phyloP scores from a whole-genome alignment of 2,888 invertebrate genomes.

The Rhingia campestris region DNA sequence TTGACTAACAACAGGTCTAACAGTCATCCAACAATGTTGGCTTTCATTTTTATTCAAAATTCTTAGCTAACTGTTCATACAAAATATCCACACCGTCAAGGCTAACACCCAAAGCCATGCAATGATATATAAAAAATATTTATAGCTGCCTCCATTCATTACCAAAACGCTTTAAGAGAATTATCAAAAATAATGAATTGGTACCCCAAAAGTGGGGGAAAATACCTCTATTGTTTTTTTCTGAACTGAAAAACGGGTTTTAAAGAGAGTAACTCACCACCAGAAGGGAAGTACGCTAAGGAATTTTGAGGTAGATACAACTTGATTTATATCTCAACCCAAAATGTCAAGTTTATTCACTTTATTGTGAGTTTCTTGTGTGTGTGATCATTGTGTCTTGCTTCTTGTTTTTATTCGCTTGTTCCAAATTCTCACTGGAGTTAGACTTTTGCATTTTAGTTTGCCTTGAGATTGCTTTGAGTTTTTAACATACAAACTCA shows the following conservation, averaged over 20 bases:
- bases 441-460: conserved; percentile 14
- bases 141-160: too few species aligned
- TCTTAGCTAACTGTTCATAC: too few species aligned
- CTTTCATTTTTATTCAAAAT: neutral
- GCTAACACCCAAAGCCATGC: too few species aligned
- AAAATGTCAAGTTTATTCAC: conserved; percentile 74
- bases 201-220: too few species aligned
- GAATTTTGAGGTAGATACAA: conserved; percentile 66
- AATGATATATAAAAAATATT: too few species aligned
- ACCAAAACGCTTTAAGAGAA: too few species aligned
- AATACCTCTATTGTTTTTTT: too few species aligned
- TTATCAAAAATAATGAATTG: too few species aligned
- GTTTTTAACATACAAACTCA: conserved; percentile 11
- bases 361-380: conserved; percentile 44
- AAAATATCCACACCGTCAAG: too few species aligned
- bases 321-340: conserved; percentile 73
- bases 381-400: conserved; percentile 23
- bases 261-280: conserved; percentile 28
- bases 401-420: conserved; percentile 31
- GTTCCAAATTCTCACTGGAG: conserved; percentile 37
- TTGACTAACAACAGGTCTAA: too few species aligned
- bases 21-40: neutral
- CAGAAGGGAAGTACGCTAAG: conserved; percentile 70
- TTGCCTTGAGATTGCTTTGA: conserved; percentile 8
- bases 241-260: conserved; percentile 45